These are phyloP conservation scores for Nipponia nippon DNA, from an alignment of 2,113 vertebrate species.

Conservation along the genomic window DNA sequence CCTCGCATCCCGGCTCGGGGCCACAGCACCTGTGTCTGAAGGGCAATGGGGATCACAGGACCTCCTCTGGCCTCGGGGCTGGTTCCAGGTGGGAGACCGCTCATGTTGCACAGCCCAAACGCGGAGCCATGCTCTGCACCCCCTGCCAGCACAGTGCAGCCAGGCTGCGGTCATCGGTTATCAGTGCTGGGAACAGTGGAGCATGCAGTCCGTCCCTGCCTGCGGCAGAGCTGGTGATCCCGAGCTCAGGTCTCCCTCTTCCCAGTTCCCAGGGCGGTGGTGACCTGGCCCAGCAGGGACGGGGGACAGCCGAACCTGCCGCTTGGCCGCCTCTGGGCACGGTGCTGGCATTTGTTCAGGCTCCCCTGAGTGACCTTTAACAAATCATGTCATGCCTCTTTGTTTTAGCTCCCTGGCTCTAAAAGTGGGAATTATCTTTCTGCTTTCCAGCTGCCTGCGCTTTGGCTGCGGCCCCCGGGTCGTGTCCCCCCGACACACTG, in stretches of 20 bases:
- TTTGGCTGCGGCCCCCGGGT: neutral
- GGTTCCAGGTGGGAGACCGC: neutral
- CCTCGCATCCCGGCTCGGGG: neutral
- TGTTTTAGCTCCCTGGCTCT: neutral
- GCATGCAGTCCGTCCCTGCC: neutral
- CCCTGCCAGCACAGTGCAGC: neutral
- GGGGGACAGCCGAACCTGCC: neutral
- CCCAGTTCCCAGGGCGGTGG: neutral
- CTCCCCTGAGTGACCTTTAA: neutral
- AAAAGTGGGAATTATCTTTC: neutral
- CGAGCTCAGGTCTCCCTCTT: neutral
- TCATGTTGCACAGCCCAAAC: neutral
- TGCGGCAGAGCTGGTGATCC: neutral
- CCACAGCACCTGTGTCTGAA: neutral
- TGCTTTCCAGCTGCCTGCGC: neutral
- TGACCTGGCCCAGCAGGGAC: neutral
- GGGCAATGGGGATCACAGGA: too few species aligned
- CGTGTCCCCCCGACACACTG: rapidly evolving
- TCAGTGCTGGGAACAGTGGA: neutral
- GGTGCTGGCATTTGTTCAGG: neutral
- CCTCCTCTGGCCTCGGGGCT: neutral
- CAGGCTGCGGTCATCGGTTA: rapidly evolving
- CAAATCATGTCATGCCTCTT: neutral
- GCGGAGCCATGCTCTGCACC: too few species aligned
- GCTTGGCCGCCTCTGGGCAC: rapidly evolving